Percentiles rank a stretch among this genome's conserved stretches.
Evolutionary conservation across 2,113 vertebrate genomes (phyloP).

Genomic region (Bubalus kerabau): DNA sequence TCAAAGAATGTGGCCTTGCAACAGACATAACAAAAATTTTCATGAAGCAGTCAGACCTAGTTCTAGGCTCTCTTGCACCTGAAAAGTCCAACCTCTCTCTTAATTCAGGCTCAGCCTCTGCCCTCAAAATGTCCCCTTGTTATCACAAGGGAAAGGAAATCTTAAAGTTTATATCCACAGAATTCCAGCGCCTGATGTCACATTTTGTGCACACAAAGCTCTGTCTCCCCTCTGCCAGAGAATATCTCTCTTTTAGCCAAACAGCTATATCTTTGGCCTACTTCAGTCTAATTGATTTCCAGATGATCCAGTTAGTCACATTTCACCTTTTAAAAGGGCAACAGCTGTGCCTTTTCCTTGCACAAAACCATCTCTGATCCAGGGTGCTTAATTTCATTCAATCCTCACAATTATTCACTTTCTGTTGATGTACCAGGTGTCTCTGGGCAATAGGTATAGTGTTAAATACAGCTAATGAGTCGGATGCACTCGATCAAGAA

Average conservation of each 20-base stretch:
- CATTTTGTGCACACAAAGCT: neutral
- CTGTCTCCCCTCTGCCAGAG: neutral
- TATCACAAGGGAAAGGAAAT: neutral
- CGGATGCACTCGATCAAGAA: neutral
- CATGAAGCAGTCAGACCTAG: neutral
- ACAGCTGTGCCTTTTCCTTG: slow-evolving; percentile 40
- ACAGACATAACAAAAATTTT: neutral
- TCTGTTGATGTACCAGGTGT: slow-evolving; percentile 29
- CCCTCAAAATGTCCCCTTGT: neutral
- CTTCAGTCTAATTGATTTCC: slow-evolving; percentile 34
- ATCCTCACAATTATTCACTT: slow-evolving; percentile 1
- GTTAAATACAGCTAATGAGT: slow-evolving; percentile 32
- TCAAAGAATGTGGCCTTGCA: neutral
- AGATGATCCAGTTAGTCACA: slow-evolving; percentile 54
- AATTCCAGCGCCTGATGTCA: neutral
- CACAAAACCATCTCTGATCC: slow-evolving; percentile 27
- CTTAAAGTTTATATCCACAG: neutral
- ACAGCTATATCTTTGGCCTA: neutral
- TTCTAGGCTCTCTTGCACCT: neutral
- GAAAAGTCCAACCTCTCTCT: neutral
- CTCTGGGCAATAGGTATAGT: slow-evolving; percentile 12
- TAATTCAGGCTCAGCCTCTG: neutral
- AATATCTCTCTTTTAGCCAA: neutral
- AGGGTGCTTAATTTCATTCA: neutral
- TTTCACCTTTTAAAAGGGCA: slow-evolving; percentile 42